phyloP scores from a whole-genome alignment of 2,797 vertebrate genomes.

The Gobionotothen gibberifrons region DNA sequence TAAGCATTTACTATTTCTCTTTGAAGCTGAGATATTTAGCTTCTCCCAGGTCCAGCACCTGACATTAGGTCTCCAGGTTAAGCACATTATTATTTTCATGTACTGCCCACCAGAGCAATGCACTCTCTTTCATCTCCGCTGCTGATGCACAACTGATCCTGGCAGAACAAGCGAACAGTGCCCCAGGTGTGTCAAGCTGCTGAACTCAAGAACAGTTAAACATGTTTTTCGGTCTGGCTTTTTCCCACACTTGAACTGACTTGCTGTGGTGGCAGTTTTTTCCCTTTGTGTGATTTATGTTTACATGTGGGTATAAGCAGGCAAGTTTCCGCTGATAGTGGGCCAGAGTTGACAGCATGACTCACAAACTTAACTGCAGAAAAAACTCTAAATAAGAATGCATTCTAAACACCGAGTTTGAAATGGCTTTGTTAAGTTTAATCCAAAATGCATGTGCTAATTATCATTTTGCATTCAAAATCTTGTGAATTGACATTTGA shows the following conservation, averaged over 20 bases:
- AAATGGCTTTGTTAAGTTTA: conserved; percentile 13
- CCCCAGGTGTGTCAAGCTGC: conserved; percentile 23
- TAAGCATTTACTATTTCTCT: conserved; percentile 7
- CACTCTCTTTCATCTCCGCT: conserved; percentile 19
- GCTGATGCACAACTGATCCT: conserved; percentile 23
- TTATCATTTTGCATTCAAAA: conserved; percentile 15
- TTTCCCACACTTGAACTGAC: conserved; percentile 23
- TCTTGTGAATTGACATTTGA: conserved; percentile 16
- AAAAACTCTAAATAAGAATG: background rate
- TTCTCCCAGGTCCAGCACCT: conserved; percentile 5
- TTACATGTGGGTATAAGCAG: background rate
- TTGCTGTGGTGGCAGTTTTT: conserved; percentile 27
- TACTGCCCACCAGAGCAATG: background rate
- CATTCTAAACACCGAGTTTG: background rate
- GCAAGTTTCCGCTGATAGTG: background rate
- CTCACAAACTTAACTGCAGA: background rate
- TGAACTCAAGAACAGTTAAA: conserved; percentile 12
- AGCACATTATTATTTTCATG: conserved; percentile 20
- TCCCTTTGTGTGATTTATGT: background rate
- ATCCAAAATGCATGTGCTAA: conserved; percentile 23
- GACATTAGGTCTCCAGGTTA: conserved; percentile 25
- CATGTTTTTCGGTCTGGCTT: conserved; percentile 7
- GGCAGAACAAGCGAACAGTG: background rate
- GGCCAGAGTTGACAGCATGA: background rate
- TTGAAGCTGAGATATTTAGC: background rate